Conservation (phyloP, 2,797 vertebrate species). For the Myotis myotis region DNA sequence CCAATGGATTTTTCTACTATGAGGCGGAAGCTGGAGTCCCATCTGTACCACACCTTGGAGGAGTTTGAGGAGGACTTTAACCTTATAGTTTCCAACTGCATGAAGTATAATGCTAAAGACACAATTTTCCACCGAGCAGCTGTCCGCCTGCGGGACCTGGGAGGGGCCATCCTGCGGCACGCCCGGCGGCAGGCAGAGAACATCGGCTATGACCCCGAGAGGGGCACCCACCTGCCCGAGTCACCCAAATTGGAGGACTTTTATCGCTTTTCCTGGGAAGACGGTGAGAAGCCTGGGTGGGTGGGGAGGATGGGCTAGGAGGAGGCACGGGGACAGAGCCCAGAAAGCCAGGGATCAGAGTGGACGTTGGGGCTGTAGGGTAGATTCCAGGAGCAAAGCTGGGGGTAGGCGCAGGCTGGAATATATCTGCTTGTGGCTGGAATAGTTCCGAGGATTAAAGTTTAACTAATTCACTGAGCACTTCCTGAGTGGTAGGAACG, state of each 20-base stretch:
- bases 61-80: slow-evolving; percentile 98
- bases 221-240: slow-evolving; percentile 94
- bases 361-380: background rate
- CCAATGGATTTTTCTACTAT: slow-evolving; percentile 99
- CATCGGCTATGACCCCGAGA: slow-evolving; percentile 93
- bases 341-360: background rate
- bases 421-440: background rate
- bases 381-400: background rate
- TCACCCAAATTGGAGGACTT: slow-evolving; percentile 91
- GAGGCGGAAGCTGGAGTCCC: slow-evolving; percentile 95
- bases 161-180: slow-evolving; percentile 94
- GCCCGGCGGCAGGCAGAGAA: slow-evolving; percentile 94
- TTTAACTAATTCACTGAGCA: background rate
- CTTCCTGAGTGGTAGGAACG: background rate
- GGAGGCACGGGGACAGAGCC: background rate
- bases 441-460: background rate
- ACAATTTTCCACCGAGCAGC: slow-evolving; percentile 97
- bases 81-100: slow-evolving; percentile 98
- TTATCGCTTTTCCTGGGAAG: slow-evolving; percentile 95
- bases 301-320: background rate
- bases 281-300: slow-evolving; percentile 88
- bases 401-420: background rate
- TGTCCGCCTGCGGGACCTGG: slow-evolving; percentile 93
- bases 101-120: slow-evolving; percentile 99
- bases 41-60: slow-evolving; percentile 92